Conservation (phyloP, 2,888 invertebrate genomes). For the Gibbula magus region DNA sequence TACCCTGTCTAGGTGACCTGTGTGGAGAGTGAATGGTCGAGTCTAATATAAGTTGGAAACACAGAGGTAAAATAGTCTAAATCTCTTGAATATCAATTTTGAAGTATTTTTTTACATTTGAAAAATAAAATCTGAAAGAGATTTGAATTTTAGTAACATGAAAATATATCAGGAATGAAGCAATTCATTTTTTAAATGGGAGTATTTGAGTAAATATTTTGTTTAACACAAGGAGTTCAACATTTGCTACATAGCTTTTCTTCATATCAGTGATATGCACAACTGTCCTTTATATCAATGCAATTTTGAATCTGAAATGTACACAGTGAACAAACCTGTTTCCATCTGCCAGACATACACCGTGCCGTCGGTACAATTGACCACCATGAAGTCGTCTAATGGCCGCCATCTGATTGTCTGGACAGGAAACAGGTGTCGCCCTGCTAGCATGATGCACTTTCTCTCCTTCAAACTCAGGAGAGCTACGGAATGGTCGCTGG, state of each 20-base stretch:
- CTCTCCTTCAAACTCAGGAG: conserved; percentile 92
- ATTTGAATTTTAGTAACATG: too few species aligned
- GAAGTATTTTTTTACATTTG: too few species aligned
- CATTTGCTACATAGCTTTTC: background rate
- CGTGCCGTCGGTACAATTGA: conserved; percentile 96
- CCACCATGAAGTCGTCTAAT: conserved; percentile 97
- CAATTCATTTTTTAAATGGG: too few species aligned
- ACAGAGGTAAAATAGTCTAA: background rate
- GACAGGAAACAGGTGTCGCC: conserved; percentile 95
- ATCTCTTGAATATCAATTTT: too few species aligned
- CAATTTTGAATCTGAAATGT: background rate
- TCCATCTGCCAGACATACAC: conserved; percentile 99
- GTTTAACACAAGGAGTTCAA: background rate
- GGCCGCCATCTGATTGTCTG: conserved; percentile 97
- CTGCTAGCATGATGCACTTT: conserved; percentile 95
- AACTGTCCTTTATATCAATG: background rate
- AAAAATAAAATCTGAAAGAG: too few species aligned
- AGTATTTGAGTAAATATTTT: too few species aligned
- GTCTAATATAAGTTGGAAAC: background rate
- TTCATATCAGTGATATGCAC: background rate
- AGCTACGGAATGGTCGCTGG: conserved; percentile 97
- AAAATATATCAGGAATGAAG: too few species aligned
- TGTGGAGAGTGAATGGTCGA: background rate
- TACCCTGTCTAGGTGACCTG: conserved; percentile 94
- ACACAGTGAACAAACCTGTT: conserved; percentile 79